A percentile compares a stretch with the other conserved stretches of the same genome.
These are phyloP conservation scores for Diaprepes abbreviatus DNA, from an alignment of 2,888 invertebrate genomes.

Conservation along the genomic window DNA sequence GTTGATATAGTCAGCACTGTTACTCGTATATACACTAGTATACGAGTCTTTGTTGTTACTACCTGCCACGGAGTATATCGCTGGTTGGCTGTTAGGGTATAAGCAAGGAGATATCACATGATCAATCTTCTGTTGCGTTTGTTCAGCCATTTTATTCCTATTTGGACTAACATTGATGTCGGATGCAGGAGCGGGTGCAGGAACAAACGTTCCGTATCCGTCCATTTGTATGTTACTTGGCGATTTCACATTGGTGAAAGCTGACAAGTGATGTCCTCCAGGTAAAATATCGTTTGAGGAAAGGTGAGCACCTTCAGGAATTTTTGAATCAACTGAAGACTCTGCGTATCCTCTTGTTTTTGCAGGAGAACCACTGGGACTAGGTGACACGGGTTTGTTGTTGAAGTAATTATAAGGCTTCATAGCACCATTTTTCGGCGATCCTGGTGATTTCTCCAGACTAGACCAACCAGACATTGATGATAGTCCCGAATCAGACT, in stretches of 20 bases:
- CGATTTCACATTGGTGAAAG: constrained; percentile 71
- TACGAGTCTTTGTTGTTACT: constrained; percentile 79
- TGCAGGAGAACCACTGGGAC: constrained; percentile 38
- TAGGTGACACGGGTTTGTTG: constrained; percentile 52
- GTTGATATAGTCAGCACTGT: constrained; percentile 73
- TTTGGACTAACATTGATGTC: constrained; percentile 70
- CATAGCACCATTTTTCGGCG: constrained; percentile 73
- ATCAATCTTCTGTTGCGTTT: constrained; percentile 54
- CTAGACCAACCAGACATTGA: constrained; percentile 91
- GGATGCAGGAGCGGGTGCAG: constrained; percentile 70
- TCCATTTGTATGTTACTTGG: constrained; percentile 69
- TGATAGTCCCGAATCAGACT: constrained; percentile 88
- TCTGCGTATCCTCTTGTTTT: constrained; percentile 66
- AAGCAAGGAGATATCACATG: constrained; percentile 13
- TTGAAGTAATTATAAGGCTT: constrained; percentile 53
- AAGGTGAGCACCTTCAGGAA: constrained; percentile 59
- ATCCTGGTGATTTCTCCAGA: constrained; percentile 87
- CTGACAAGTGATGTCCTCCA: constrained; percentile 71
- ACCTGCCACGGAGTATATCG: constrained; percentile 83
- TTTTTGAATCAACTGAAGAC: constrained; percentile 71
- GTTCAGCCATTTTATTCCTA: constrained; percentile 66
- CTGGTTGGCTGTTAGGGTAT: constrained; percentile 65
- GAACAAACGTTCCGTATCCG: constrained; percentile 70
- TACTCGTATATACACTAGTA: constrained; percentile 82
- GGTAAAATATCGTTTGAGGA: constrained; percentile 62